Evolutionary conservation across 2,113 vertebrate genomes (phyloP), one percentile per base, ranked within the genome.

Genomic region (Euleptes europaea): DNA sequence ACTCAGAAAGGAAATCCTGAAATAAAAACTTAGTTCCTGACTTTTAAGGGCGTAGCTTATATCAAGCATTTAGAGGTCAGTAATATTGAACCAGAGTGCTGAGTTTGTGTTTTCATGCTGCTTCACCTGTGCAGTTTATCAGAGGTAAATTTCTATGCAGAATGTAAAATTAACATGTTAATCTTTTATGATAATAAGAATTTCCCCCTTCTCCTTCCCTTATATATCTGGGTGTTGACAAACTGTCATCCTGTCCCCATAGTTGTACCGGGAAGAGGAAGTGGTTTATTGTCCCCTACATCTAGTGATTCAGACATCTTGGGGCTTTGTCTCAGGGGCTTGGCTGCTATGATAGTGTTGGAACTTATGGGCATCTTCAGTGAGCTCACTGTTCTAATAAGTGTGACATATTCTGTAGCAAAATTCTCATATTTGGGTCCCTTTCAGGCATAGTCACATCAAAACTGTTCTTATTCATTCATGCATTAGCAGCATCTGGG

Each of bases 11-110:
- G 84, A 86, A 88, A 86, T 89, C 76, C 78, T 88, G 70, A 88
- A 92, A 92, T 92, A 42, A 92, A 57, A 80, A 91, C 92, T 89
- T 91, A 92, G 77, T 93, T 93, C 65, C 85, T 87, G 90, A 79
- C 78, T 76, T 91, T 49, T 85, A 73, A 89, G 82, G 70, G 1
- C 90, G 84, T 77, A 84, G 82, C 89, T 93, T 51, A 21, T 90
- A 54, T 79, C n/a, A 65, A 83, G 57, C 57, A 60, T 19, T 17
- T 17, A 21, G 19, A 57, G 54, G 60, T 63, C 60, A 63, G 4
- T 63, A 63, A 63, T 75, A 44, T 5, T 3, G 5, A 44, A 77
- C 86, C 88, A n/a, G 49, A 31, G 5, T 84, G 35, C 12, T 0
- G 0, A 84, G 88, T 10, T 2, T 77, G 71, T 13, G 51, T 38